Percentiles rank a stretch among this genome's conserved stretches.
Conservation (phyloP, 1,140 invertebrate species). For the Parasteatoda tepidariorum region DNA sequence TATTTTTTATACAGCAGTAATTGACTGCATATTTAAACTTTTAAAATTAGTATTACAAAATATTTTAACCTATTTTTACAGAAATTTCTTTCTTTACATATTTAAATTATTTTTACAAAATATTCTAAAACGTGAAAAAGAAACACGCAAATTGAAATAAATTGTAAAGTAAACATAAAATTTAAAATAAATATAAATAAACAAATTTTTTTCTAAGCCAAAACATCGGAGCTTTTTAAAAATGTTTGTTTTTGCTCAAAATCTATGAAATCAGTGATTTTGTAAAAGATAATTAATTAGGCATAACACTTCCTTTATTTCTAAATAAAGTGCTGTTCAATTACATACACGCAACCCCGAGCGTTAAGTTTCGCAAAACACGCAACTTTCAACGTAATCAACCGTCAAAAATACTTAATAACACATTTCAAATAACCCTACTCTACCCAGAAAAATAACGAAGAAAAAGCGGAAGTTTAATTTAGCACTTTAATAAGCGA, state of each 20-base stretch:
- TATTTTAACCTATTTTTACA: no score
- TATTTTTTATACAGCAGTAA: no score
- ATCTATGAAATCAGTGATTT: neutral
- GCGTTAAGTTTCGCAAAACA: neutral
- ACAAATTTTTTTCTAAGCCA: no score
- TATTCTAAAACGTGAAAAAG: no score
- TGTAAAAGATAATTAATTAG: neutral
- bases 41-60: no score
- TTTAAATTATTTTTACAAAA: no score
- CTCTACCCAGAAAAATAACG: neutral
- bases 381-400: conserved; percentile 4
- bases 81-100: no score
- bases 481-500: conserved; percentile 49
- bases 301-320: neutral
- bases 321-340: neutral
- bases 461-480: conserved; percentile 36
- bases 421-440: conserved; percentile 12
- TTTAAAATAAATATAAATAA: no score
- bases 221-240: no score
- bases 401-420: conserved; percentile 40
- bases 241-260: neutral
- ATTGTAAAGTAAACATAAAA: no score
- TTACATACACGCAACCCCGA: neutral
- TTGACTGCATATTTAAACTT: no score
- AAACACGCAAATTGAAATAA: no score